These are phyloP conservation scores for Streblospio benedicti DNA, from an alignment of 1,140 invertebrate species.

Conservation along the genomic window DNA sequence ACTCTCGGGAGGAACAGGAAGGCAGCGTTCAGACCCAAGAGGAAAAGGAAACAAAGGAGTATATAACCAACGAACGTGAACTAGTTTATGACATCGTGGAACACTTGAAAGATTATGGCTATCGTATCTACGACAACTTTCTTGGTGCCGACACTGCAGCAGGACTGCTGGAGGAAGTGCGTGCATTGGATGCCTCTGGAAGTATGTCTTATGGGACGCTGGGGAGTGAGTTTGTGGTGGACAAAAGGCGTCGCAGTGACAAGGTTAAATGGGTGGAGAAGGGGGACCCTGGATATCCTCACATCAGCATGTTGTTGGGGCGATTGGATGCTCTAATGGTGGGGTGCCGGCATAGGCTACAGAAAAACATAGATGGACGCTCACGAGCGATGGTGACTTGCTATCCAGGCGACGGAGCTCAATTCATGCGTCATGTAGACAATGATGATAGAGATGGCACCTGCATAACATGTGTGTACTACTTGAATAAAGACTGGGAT, in stretches of 20 bases:
- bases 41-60: background rate
- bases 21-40: background rate
- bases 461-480: constrained; percentile 92
- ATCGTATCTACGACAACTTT: constrained; percentile 87
- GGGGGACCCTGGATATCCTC: constrained; percentile 65
- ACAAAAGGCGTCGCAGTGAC: constrained; percentile 61
- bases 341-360: constrained; percentile 54
- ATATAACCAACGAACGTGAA: too few species aligned
- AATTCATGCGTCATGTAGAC: constrained; percentile 93
- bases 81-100: constrained; percentile 53
- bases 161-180: constrained; percentile 76
- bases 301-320: constrained; percentile 74
- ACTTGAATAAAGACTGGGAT: constrained; percentile 89
- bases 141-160: constrained; percentile 68
- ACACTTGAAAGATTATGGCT: constrained; percentile 77
- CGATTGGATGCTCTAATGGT: constrained; percentile 63
- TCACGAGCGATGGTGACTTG: constrained; percentile 98
- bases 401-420: constrained; percentile 82
- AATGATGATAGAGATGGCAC: constrained; percentile 93
- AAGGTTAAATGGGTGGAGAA: constrained; percentile 87
- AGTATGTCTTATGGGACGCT: constrained; percentile 77
- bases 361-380: constrained; percentile 76
- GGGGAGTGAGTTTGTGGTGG: constrained; percentile 62
- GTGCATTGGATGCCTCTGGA: constrained; percentile 67
- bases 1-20: too few species aligned